Percentiles rank a stretch among this genome's conserved stretches.
These are phyloP conservation scores for Muraenolepis orangiensis DNA, from an alignment of 2,797 vertebrate genomes.

Conservation along the genomic window DNA sequence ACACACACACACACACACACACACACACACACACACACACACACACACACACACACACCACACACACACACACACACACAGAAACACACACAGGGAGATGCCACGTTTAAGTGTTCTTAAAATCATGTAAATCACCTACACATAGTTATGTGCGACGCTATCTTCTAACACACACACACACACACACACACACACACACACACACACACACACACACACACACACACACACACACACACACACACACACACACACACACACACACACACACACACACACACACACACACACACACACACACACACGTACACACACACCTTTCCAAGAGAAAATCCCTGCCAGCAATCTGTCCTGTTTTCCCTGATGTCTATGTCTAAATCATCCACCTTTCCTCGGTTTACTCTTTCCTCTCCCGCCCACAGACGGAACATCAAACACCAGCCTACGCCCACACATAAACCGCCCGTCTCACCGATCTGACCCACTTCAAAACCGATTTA, in stretches of 20 bases:
- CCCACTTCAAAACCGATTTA: neutral
- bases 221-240: neutral
- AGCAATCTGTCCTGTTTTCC: slow-evolving; percentile 43
- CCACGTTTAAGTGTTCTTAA: neutral
- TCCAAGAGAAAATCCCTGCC: slow-evolving; percentile 30
- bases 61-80: too few species aligned
- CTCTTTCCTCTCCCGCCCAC: slow-evolving; percentile 22
- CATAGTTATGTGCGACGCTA: too few species aligned
- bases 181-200: neutral
- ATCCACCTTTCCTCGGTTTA: slow-evolving; percentile 1
- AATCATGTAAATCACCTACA: neutral
- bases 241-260: neutral
- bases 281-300: neutral
- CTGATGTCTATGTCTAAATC: slow-evolving; percentile 43
- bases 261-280: neutral
- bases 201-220: neutral
- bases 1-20: neutral
- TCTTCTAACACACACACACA: neutral
- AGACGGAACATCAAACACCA: neutral
- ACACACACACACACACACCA: too few species aligned
- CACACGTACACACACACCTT: neutral
- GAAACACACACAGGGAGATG: slow-evolving; percentile 7
- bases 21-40: neutral
- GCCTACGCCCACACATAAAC: neutral
- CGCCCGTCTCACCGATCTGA: neutral